phyloP scores from a whole-genome alignment of 2,113 vertebrate species.

The Sprattus sprattus region DNA sequence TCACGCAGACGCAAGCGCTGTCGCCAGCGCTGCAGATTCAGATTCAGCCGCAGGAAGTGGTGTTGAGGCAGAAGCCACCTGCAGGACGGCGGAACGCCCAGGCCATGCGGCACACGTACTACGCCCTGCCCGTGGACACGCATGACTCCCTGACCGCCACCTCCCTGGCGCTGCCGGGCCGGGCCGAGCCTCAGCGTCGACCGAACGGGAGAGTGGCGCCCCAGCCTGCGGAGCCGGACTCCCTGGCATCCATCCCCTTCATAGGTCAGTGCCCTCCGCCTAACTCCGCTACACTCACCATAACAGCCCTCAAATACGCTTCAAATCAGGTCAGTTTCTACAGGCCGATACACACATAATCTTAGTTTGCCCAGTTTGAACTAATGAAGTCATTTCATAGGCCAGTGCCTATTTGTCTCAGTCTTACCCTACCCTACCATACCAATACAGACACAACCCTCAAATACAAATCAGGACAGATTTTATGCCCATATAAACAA shows the following conservation, averaged over 20 bases:
- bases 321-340: too few species aligned
- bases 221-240: constrained; percentile 77
- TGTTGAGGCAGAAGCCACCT: constrained; percentile 81
- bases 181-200: constrained; percentile 47
- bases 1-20: neutral
- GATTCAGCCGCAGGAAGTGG: constrained; percentile 74
- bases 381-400: too few species aligned
- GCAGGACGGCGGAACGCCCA: constrained; percentile 68
- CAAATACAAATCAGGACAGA: neutral
- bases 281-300: neutral
- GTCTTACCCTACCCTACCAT: neutral
- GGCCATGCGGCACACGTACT: constrained; percentile 70
- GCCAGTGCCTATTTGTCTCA: neutral
- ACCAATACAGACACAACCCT: neutral
- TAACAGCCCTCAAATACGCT: neutral
- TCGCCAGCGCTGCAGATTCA: neutral
- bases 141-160: neutral
- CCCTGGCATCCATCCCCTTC: constrained; percentile 90
- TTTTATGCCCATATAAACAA: neutral
- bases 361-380: too few species aligned
- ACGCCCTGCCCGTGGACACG: constrained; percentile 64
- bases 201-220: constrained; percentile 73
- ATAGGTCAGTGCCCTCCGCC: constrained; percentile 79
- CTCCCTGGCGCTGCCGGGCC: constrained; percentile 51
- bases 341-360: too few species aligned